Evolutionary conservation across 2,113 vertebrate species (phyloP).

Genomic region (Eptesicus fuscus): DNA sequence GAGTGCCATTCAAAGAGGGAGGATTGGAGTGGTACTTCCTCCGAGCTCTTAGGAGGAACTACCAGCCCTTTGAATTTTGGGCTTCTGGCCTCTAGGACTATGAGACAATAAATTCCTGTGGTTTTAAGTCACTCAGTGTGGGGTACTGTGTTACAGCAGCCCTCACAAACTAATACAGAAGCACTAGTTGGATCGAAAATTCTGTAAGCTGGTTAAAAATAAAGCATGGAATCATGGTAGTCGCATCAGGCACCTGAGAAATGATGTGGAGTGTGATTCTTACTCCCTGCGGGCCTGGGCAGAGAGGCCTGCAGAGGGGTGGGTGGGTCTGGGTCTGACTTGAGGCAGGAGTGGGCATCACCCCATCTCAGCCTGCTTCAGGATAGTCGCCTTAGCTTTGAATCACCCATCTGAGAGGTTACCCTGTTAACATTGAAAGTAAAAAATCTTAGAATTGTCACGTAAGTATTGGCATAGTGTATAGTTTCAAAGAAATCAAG

Average conservation of each 20-base stretch:
- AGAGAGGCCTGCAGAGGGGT: neutral
- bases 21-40: too few relatives aligned
- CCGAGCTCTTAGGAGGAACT: neutral
- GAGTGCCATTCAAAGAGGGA: neutral
- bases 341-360: neutral
- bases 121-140: neutral
- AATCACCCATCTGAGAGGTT: neutral
- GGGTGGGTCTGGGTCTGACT: too few relatives aligned
- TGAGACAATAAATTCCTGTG: neutral
- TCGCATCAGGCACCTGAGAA: neutral
- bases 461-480: neutral
- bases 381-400: too few relatives aligned
- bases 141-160: neutral
- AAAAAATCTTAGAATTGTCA: neutral
- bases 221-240: neutral
- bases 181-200: neutral
- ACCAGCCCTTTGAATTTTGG: neutral
- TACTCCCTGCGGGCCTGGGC: neutral
- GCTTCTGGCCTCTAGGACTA: neutral
- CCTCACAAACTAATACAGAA: neutral
- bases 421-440: neutral
- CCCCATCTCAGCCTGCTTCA: fast-evolving
- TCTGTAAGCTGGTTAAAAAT: neutral
- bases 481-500: neutral
- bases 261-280: fast-evolving